These are phyloP conservation scores for Callyntrura sp. DNA, from an alignment of 2,888 invertebrate species.

Conservation along the genomic window DNA sequence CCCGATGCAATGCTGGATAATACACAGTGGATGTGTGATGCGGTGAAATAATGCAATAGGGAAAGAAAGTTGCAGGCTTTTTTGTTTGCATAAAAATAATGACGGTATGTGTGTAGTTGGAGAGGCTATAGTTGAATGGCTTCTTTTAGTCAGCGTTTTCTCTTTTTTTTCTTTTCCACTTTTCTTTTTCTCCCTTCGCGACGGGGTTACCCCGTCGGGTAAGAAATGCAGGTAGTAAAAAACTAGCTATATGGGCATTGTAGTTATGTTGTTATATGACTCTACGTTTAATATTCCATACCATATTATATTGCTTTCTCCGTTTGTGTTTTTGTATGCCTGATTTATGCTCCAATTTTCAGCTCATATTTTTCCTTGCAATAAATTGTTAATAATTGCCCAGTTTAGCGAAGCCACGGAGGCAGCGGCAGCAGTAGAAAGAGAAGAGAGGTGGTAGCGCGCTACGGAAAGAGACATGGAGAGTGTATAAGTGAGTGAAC, in stretches of 20 bases:
- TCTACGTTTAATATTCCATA: not conserved
- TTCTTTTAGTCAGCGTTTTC: slow-evolving; percentile 29
- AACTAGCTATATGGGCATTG: not conserved
- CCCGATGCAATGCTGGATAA: no score
- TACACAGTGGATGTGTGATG: not conserved
- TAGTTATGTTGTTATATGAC: not conserved
- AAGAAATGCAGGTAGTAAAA: slow-evolving; percentile 1
- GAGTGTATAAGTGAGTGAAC: slow-evolving; percentile 34
- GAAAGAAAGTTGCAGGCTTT: not conserved
- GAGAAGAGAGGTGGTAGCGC: not conserved
- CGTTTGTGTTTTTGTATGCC: slow-evolving; percentile 39
- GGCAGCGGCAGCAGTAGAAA: not conserved
- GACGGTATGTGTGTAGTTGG: not conserved
- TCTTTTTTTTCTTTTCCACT: not conserved
- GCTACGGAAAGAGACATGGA: slow-evolving; percentile 14
- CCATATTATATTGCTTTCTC: not conserved
- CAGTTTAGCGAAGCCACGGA: slow-evolving; percentile 39
- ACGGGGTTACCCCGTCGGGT: slow-evolving; percentile 1
- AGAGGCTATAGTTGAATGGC: slow-evolving; percentile 32
- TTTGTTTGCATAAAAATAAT: slow-evolving; percentile 22
- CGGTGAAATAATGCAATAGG: slow-evolving; percentile 36
- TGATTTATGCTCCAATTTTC: slow-evolving; percentile 74
- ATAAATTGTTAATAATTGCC: slow-evolving; percentile 75
- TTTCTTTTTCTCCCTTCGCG: not conserved
- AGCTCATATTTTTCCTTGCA: slow-evolving; percentile 69